These are phyloP conservation scores for Lacerta bilineata DNA, from an alignment of 2,797 vertebrate species.

Conservation along the genomic window DNA sequence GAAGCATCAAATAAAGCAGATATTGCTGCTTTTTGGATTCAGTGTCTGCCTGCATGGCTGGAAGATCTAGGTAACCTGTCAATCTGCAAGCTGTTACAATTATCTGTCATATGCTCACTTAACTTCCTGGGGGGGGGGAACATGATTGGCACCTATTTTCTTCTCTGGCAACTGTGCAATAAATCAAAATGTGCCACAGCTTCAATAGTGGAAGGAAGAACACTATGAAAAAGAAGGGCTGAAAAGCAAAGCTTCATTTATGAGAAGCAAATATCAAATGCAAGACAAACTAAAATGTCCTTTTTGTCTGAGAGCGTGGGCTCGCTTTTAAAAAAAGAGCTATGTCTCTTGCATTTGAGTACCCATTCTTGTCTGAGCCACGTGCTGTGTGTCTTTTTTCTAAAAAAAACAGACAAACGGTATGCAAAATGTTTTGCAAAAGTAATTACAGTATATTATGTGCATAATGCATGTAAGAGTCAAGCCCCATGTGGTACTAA, in stretches of 20 bases:
- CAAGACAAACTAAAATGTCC: neutral
- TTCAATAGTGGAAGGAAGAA: constrained; percentile 4
- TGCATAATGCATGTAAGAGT: too few relatives aligned
- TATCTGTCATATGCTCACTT: constrained; percentile 11
- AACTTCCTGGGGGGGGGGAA: constrained; percentile 10
- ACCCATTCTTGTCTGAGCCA: neutral
- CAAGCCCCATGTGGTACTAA: too few relatives aligned
- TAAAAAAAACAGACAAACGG: too few relatives aligned
- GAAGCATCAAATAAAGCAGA: neutral
- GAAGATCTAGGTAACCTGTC: neutral
- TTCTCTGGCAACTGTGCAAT: neutral
- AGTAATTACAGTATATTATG: too few relatives aligned
- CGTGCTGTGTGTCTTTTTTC: too few relatives aligned
- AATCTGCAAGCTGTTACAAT: neutral
- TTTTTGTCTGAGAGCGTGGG: too few relatives aligned
- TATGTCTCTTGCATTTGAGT: too few relatives aligned
- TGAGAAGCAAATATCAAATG: neutral
- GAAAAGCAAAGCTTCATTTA: neutral
- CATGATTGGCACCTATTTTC: neutral
- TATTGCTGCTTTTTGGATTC: neutral
- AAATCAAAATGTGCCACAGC: constrained; percentile 18
- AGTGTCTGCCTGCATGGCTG: neutral
- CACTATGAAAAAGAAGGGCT: neutral
- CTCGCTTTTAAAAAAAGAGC: neutral
- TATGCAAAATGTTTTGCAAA: too few relatives aligned